A percentile compares a stretch with the other conserved stretches of the same genome.
phyloP scores from a whole-genome alignment of 1,140 invertebrate genomes.

The Medauroidea extradentata region DNA sequence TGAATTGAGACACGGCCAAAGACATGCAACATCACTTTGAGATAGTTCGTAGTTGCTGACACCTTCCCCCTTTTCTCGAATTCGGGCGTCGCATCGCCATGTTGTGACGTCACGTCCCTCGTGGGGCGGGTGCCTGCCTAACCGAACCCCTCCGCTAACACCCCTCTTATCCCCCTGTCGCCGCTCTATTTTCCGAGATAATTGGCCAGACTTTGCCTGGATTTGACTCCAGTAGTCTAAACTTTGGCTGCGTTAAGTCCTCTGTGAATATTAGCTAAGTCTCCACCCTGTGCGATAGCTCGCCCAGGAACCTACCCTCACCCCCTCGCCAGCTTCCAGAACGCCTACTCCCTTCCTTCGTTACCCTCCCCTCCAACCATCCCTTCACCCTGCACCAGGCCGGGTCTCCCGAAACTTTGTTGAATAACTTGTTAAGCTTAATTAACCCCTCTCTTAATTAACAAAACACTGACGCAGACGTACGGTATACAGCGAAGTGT shows the following conservation, averaged over 20 bases:
- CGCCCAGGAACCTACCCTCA: neutral
- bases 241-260: neutral
- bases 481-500: too few relatives aligned
- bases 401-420: conserved; percentile 7
- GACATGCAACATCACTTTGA: too few relatives aligned
- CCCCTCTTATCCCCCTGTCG: too few relatives aligned
- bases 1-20: too few relatives aligned
- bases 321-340: neutral
- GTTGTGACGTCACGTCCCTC: too few relatives aligned
- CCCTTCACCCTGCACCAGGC: too few relatives aligned
- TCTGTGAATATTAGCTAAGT: too few relatives aligned
- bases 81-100: too few relatives aligned
- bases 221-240: neutral
- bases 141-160: too few relatives aligned
- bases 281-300: neutral
- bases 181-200: neutral
- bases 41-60: too few relatives aligned
- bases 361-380: neutral
- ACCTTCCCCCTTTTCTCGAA: too few relatives aligned
- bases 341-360: conserved; percentile 1
- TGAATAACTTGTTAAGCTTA: conserved; percentile 15
- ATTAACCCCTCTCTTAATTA: conserved; percentile 18
- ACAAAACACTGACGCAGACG: conserved; percentile 10
- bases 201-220: conserved; percentile 2
- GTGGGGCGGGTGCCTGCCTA: too few relatives aligned